phyloP scores from a whole-genome alignment of 2,113 vertebrate species.

The Zosterops pallidus region DNA sequence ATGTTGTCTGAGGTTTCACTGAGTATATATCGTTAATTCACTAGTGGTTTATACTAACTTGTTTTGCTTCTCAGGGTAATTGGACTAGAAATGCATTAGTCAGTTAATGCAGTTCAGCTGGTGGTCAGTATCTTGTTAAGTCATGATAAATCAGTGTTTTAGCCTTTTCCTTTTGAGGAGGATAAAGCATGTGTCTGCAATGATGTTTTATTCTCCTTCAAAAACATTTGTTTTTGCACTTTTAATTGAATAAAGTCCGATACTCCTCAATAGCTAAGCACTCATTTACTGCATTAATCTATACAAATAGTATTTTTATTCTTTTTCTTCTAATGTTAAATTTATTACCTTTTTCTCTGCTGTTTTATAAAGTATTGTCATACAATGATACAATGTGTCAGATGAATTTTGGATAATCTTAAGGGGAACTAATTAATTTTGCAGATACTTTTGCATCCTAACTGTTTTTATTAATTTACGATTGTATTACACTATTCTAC shows the following conservation, averaged over 20 bases:
- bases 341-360: not conserved
- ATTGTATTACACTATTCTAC: not conserved
- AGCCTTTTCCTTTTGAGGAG: not conserved
- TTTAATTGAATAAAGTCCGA: not conserved
- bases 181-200: not conserved
- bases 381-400: not conserved
- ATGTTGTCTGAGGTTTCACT: not conserved
- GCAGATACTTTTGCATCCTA: not conserved
- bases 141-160: not conserved
- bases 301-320: not conserved
- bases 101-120: not conserved
- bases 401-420: not conserved
- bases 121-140: not conserved
- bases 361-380: not conserved
- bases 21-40: not conserved
- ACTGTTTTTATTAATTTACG: not conserved
- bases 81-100: not conserved
- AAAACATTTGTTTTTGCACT: not conserved
- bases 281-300: not conserved
- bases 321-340: not conserved
- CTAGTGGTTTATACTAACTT: not conserved
- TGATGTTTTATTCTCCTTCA: not conserved
- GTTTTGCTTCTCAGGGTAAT: not conserved
- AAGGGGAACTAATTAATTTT: not conserved
- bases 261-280: not conserved